These are phyloP conservation scores for Platynereis dumerilii DNA, from an alignment of 2,888 invertebrate genomes.

Conservation along the genomic window DNA sequence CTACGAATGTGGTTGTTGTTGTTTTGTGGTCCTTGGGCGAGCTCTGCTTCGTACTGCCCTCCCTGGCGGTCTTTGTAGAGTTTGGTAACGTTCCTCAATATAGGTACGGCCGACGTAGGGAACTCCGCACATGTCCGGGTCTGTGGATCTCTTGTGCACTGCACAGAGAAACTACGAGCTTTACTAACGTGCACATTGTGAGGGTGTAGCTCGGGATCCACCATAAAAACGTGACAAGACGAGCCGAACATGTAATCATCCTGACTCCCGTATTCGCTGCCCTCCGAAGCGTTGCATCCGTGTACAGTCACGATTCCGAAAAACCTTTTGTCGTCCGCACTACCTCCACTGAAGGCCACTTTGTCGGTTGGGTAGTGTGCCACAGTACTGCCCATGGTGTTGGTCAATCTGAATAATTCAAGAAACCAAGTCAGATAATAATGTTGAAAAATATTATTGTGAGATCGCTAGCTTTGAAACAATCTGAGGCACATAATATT, in stretches of 20 bases:
- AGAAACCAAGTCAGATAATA: too few relatives aligned
- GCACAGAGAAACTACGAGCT: constrained; percentile 82
- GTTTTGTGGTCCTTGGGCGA: constrained; percentile 32
- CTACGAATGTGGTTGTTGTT: constrained; percentile 26
- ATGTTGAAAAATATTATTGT: too few relatives aligned
- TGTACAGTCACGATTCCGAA: constrained; percentile 86
- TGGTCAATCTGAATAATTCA: constrained; percentile 69
- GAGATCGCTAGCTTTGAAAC: too few relatives aligned
- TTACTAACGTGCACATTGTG: constrained; percentile 82
- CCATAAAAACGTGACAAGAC: constrained; percentile 94
- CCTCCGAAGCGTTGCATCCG: constrained; percentile 36
- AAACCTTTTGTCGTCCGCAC: constrained; percentile 87
- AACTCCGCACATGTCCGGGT: constrained; percentile 80
- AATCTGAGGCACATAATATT: too few relatives aligned
- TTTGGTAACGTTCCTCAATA: constrained; percentile 69
- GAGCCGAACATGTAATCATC: constrained; percentile 65
- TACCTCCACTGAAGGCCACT: constrained; percentile 87
- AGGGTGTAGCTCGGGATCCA: constrained; percentile 84
- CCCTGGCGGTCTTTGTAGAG: constrained; percentile 64
- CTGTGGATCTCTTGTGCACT: constrained; percentile 70
- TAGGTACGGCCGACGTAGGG: constrained; percentile 79
- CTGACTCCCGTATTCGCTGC: constrained; percentile 41
- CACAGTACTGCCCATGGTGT: constrained; percentile 78
- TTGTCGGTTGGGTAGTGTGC: constrained; percentile 87
- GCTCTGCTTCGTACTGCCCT: constrained; percentile 47